Conservation (phyloP, 2,888 invertebrate genomes). For the Callyntrura sp. region DNA sequence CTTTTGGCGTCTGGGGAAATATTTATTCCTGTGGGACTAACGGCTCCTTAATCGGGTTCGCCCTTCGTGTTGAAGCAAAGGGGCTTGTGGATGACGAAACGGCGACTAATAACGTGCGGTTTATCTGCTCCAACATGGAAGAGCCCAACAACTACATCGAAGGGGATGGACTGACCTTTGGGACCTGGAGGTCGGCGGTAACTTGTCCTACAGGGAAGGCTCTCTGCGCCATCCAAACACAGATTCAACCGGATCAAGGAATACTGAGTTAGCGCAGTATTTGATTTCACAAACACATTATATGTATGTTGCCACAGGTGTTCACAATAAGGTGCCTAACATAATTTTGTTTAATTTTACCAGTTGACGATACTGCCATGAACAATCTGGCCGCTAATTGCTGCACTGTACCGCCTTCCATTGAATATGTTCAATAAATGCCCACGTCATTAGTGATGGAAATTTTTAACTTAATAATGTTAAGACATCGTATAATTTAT, state of each 20-base stretch:
- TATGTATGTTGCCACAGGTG: no score
- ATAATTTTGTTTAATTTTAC: conserved; percentile 3
- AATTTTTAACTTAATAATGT: no score
- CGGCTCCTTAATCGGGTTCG: conserved; percentile 67
- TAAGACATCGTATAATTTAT: no score
- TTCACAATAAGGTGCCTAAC: no score
- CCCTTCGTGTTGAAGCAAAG: conserved; percentile 56
- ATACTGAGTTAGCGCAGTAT: no score
- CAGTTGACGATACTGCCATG: conserved; percentile 78
- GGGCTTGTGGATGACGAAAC: conserved; percentile 67
- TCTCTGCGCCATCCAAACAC: conserved; percentile 77
- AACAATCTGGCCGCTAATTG: conserved; percentile 77
- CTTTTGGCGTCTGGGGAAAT: conserved; percentile 60
- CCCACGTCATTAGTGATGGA: no score
- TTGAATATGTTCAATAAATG: neutral
- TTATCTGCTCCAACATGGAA: conserved; percentile 61
- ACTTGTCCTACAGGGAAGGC: conserved; percentile 61
- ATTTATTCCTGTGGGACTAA: conserved; percentile 36
- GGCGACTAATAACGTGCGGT: conserved; percentile 66
- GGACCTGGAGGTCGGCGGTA: conserved; percentile 58
- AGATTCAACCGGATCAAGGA: conserved; percentile 75
- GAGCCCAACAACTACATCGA: conserved; percentile 67
- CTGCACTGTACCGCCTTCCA: conserved; percentile 53
- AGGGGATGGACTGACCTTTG: conserved; percentile 74
- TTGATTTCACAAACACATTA: no score